phyloP scores from a whole-genome alignment of 1,140 invertebrate genomes.

The Agrilus planipennis region DNA sequence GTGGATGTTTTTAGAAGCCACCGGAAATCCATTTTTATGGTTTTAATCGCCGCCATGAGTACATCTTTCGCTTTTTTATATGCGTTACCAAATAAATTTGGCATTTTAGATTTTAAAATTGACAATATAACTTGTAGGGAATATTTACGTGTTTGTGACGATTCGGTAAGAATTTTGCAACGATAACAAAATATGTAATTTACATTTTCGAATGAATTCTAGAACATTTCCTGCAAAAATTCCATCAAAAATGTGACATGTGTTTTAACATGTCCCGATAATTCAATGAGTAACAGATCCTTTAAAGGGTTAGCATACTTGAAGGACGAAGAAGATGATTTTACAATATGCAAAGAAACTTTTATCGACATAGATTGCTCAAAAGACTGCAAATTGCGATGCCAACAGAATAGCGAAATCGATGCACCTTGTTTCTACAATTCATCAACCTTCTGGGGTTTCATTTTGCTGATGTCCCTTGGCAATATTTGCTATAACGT shows the following conservation, averaged over 20 bases:
- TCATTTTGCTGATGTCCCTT: constrained; percentile 54
- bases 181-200: too few relatives aligned
- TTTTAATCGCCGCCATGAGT: constrained; percentile 47
- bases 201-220: too few relatives aligned
- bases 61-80: constrained; percentile 49
- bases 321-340: too few relatives aligned
- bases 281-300: too few relatives aligned
- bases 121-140: not conserved
- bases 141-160: not conserved
- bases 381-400: not conserved
- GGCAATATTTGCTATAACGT: constrained; percentile 67
- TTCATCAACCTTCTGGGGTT: constrained; percentile 52
- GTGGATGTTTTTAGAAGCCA: constrained; percentile 49
- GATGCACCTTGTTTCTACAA: constrained; percentile 12
- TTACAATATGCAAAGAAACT: not conserved
- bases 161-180: constrained; percentile 2
- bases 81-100: constrained; percentile 40
- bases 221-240: too few relatives aligned
- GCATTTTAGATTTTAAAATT: not conserved
- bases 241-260: too few relatives aligned
- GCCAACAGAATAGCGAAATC: constrained; percentile 13
- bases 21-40: constrained; percentile 58
- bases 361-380: not conserved
- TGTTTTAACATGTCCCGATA: too few relatives aligned
- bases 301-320: too few relatives aligned